A percentile compares a stretch with the other conserved stretches of the same genome.
Conservation (phyloP, 2,797 vertebrate genomes). For the Saxicola maurus region DNA sequence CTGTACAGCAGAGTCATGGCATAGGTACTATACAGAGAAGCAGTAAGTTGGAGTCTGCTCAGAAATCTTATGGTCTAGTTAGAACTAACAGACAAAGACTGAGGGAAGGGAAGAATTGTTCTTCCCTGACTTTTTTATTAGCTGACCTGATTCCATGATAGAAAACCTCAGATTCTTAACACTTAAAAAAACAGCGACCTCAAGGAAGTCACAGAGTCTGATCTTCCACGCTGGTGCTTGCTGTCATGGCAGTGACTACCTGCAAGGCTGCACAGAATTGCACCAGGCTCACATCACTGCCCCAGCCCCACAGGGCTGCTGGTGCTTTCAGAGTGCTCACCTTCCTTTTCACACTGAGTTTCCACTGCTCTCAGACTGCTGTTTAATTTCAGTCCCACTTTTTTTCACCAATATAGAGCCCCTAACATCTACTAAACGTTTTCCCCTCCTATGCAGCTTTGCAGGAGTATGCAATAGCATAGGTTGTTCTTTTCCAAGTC, state of each 20-base stretch:
- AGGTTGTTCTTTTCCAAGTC: not conserved
- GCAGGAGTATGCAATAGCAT: not conserved
- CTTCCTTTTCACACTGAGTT: rapidly evolving
- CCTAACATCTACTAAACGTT: not conserved
- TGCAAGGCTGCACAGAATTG: not conserved
- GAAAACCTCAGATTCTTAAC: not conserved
- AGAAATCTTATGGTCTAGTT: not conserved
- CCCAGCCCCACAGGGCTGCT: not conserved
- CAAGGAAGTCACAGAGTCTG: not conserved
- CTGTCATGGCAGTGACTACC: not conserved
- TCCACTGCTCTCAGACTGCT: not conserved
- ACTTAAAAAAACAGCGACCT: not conserved
- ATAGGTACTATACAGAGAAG: not conserved
- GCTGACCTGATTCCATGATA: not conserved
- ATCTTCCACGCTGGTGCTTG: not conserved
- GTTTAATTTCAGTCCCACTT: not conserved
- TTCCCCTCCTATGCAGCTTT: not conserved
- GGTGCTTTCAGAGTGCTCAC: not conserved
- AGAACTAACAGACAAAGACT: not conserved
- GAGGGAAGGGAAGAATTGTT: not conserved
- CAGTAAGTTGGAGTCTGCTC: not conserved
- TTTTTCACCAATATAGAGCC: not conserved
- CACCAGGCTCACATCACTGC: rapidly evolving
- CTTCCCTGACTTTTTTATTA: not conserved
- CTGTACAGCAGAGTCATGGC: not conserved